These are phyloP conservation scores for Leiothrix lutea DNA, from an alignment of 2,113 vertebrate genomes.

Conservation along the genomic window DNA sequence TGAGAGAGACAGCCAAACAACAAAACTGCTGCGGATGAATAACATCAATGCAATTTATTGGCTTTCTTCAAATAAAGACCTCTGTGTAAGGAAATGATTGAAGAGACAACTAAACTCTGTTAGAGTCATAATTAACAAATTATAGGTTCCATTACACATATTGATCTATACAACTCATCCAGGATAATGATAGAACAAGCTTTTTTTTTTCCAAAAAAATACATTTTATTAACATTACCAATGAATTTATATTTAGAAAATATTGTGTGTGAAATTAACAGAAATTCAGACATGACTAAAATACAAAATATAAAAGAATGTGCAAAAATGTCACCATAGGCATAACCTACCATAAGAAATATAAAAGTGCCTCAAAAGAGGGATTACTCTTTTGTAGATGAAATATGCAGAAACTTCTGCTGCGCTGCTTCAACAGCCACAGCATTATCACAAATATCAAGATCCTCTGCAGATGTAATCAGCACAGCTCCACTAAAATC, in stretches of 20 bases:
- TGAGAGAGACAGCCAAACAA: neutral
- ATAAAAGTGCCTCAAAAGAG: neutral
- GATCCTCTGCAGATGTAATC: neutral
- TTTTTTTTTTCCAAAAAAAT: neutral
- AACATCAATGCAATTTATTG: neutral
- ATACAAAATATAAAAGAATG: neutral
- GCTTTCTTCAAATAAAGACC: neutral
- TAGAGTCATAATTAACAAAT: constrained; percentile 4
- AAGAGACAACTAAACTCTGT: neutral
- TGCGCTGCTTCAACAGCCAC: neutral
- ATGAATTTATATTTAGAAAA: neutral
- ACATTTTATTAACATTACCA: neutral
- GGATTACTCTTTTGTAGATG: neutral
- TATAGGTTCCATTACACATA: neutral
- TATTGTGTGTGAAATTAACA: neutral
- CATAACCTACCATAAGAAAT: neutral
- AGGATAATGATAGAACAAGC: neutral
- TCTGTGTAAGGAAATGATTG: neutral
- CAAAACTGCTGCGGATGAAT: neutral
- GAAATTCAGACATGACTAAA: constrained; percentile 10
- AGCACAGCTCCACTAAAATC: neutral
- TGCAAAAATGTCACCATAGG: neutral
- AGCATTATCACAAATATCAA: neutral
- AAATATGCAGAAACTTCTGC: neutral
- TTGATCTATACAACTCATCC: neutral